Evolutionary conservation across 1,140 invertebrate species (phyloP).

Genomic region (Branchinecta lynchi): DNA sequence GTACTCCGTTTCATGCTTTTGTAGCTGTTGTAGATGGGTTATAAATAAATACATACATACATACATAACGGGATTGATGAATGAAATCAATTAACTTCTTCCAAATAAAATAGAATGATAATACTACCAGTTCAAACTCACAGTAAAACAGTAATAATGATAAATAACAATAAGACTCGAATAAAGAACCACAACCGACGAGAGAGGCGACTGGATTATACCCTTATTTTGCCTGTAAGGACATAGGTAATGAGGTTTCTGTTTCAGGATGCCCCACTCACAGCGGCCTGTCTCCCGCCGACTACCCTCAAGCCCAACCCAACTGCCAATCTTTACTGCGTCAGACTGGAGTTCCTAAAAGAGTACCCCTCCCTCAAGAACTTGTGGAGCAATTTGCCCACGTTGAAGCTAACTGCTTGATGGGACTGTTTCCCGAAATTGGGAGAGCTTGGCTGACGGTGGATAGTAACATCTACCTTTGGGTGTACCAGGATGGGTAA

Average conservation of each 20-base stretch:
- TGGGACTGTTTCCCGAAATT: conserved; percentile 92
- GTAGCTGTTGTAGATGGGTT: neutral
- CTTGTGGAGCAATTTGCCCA: conserved; percentile 41
- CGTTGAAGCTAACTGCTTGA: conserved; percentile 84
- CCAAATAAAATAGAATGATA: neutral
- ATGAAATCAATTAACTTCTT: neutral
- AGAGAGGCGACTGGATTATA: neutral
- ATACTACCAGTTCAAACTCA: conserved; percentile 4
- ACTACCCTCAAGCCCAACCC: conserved; percentile 35
- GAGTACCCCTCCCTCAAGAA: conserved; percentile 36
- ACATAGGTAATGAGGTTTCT: neutral
- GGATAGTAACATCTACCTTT: conserved; percentile 94
- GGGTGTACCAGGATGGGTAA: conserved; percentile 78
- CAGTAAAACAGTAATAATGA: neutral
- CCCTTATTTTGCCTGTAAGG: neutral
- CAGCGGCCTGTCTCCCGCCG: conserved; percentile 36
- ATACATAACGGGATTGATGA: too few species aligned
- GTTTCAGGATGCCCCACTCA: conserved; percentile 39
- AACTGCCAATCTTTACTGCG: conserved; percentile 29
- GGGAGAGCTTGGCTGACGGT: conserved; percentile 90
- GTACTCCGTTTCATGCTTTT: too few species aligned
- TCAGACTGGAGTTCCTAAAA: conserved; percentile 31
- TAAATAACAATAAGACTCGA: neutral
- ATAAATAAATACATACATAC: neutral
- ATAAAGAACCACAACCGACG: neutral